A percentile compares a stretch with the other conserved stretches of the same genome.
Evolutionary conservation across 2,888 invertebrate genomes (phyloP).

Genomic region (Pristionchus entomophagus): DNA sequence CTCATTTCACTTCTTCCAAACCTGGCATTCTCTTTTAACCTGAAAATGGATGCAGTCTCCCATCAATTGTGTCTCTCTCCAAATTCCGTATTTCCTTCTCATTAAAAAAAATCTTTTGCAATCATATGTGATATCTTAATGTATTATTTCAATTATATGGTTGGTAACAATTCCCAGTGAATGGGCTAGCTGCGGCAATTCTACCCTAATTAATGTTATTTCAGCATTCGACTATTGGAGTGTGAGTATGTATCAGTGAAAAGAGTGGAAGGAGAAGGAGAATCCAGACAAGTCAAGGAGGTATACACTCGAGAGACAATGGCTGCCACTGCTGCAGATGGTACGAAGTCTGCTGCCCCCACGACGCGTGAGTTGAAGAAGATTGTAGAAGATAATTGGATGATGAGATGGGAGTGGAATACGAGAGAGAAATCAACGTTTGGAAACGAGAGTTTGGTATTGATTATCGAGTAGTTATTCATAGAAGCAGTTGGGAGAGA

Average conservation of each 20-base stretch:
- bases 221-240: neutral
- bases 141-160: too few species aligned
- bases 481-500: neutral
- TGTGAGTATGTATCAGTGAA: conserved; percentile 2
- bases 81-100: too few species aligned
- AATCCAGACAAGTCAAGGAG: neutral
- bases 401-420: neutral
- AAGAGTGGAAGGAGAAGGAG: neutral
- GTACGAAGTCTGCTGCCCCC: neutral
- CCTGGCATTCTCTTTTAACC: too few species aligned
- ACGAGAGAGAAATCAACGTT: neutral
- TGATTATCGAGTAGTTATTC: neutral
- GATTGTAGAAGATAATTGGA: neutral
- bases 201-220: too few species aligned
- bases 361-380: neutral
- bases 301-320: neutral
- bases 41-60: too few species aligned
- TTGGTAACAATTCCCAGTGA: too few species aligned
- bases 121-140: too few species aligned
- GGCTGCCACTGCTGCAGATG: neutral
- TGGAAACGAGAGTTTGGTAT: neutral
- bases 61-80: too few species aligned
- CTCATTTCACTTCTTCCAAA: too few species aligned
- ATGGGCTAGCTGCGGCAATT: too few species aligned
- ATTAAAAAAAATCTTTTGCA: too few species aligned